Percentiles rank a stretch among this genome's conserved stretches.
These are phyloP conservation scores for Genyomyrus donnyi DNA, from an alignment of 2,113 vertebrate species.

Conservation along the genomic window DNA sequence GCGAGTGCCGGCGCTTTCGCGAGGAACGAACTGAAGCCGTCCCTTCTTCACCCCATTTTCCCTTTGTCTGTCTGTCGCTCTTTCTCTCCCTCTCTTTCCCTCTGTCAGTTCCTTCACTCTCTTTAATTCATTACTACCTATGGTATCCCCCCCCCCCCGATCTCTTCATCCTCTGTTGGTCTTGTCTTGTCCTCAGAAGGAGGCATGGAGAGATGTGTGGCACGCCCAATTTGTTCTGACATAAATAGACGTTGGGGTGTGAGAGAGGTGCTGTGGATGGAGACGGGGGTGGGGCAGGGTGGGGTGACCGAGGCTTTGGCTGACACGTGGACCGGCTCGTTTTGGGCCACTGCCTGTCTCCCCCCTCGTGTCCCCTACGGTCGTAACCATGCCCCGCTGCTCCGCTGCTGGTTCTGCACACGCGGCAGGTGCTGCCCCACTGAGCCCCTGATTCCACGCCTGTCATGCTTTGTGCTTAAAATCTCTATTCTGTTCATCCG, in stretches of 20 bases:
- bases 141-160: not conserved
- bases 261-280: constrained; percentile 50
- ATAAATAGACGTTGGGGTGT: constrained; percentile 66
- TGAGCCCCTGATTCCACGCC: constrained; percentile 71
- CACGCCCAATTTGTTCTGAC: constrained; percentile 67
- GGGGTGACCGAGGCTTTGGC: constrained; percentile 38
- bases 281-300: constrained; percentile 20
- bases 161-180: constrained; percentile 28
- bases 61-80: constrained; percentile 35
- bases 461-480: constrained; percentile 14
- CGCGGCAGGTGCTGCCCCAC: constrained; percentile 57
- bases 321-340: constrained; percentile 57
- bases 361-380: constrained; percentile 54
- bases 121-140: constrained; percentile 8
- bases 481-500: constrained; percentile 25
- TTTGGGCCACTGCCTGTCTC: constrained; percentile 52
- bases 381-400: constrained; percentile 53
- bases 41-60: not conserved
- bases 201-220: constrained; percentile 60
- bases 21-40: constrained; percentile 43
- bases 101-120: constrained; percentile 13
- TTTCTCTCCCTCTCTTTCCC: constrained; percentile 26
- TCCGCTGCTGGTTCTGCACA: constrained; percentile 73
- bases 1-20: constrained; percentile 43
- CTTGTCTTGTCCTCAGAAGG: constrained; percentile 50